These are phyloP conservation scores for Syritta pipiens DNA, from an alignment of 2,888 invertebrate species.

Conservation along the genomic window DNA sequence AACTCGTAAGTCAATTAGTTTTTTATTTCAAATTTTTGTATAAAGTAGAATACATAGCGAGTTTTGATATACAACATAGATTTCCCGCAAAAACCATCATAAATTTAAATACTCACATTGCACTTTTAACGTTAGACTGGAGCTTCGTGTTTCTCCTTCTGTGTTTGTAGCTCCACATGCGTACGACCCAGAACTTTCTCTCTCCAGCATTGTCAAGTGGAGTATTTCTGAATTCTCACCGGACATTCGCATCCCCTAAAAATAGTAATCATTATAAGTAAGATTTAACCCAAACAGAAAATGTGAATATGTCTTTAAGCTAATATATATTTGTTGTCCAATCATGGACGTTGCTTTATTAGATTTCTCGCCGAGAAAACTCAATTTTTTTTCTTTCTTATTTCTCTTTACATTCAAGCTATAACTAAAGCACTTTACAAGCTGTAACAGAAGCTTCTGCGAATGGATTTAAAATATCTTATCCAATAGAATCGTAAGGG, in stretches of 20 bases:
- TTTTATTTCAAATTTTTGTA: too few species aligned
- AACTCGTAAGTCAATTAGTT: too few species aligned
- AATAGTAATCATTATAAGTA: constrained; percentile 3
- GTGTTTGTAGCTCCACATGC: constrained; percentile 89
- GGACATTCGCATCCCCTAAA: constrained; percentile 80
- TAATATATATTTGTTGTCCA: background rate
- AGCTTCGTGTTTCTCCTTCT: constrained; percentile 89
- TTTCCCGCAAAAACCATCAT: background rate
- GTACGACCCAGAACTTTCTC: constrained; percentile 88
- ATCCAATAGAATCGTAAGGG: too few species aligned
- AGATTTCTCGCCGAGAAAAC: too few species aligned
- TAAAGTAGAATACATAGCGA: too few species aligned
- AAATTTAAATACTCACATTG: constrained; percentile 86
- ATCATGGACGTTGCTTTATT: too few species aligned
- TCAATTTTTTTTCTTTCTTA: too few species aligned
- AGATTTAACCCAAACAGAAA: constrained; percentile 1
- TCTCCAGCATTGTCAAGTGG: constrained; percentile 84
- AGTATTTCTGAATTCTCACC: constrained; percentile 81
- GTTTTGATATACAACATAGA: background rate
- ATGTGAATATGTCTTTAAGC: too few species aligned
- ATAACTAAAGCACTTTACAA: too few species aligned
- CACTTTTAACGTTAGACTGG: constrained; percentile 86
- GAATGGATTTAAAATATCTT: too few species aligned
- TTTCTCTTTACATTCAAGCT: too few species aligned
- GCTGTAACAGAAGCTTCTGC: too few species aligned